Evolutionary conservation across 1,140 invertebrate species (phyloP).

Genomic region (Calycopis cecrops): DNA sequence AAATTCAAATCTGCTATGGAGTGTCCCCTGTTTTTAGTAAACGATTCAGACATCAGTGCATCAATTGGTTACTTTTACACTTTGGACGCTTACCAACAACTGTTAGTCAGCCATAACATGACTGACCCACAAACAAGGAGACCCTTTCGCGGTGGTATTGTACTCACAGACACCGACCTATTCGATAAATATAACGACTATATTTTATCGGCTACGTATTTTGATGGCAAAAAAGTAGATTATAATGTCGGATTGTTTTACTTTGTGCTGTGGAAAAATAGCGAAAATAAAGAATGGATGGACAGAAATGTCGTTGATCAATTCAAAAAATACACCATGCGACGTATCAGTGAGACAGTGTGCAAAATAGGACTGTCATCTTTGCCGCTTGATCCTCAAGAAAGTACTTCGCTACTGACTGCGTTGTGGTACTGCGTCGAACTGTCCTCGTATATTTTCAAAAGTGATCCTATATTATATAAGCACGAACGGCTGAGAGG

Average conservation of each 20-base stretch:
- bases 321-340: slow-evolving; percentile 33
- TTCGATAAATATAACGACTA: slow-evolving; percentile 40
- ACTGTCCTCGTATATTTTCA: slow-evolving; percentile 33
- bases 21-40: slow-evolving; percentile 34
- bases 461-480: slow-evolving; percentile 26
- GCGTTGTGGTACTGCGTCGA: slow-evolving; percentile 41
- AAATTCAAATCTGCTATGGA: slow-evolving; percentile 37
- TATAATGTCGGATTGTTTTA: slow-evolving; percentile 37
- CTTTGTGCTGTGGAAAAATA: slow-evolving; percentile 35
- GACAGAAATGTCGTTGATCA: slow-evolving; percentile 35
- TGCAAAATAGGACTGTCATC: slow-evolving; percentile 35
- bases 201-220: slow-evolving; percentile 34
- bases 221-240: slow-evolving; percentile 32
- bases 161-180: slow-evolving; percentile 26
- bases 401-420: slow-evolving; percentile 24
- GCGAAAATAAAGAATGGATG: slow-evolving; percentile 42
- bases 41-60: slow-evolving; percentile 28
- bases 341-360: slow-evolving; percentile 27
- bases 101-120: slow-evolving; percentile 22
- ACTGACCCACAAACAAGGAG: slow-evolving; percentile 31
- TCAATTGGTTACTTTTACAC: slow-evolving; percentile 40
- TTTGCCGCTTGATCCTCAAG: slow-evolving; percentile 34
- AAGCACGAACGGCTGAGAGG: slow-evolving; percentile 31
- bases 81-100: slow-evolving; percentile 35
- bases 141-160: slow-evolving; percentile 29